Base-by-base conservation (phyloP, 2,888 invertebrate genomes). In the Cataglyphis albicans region DNA sequence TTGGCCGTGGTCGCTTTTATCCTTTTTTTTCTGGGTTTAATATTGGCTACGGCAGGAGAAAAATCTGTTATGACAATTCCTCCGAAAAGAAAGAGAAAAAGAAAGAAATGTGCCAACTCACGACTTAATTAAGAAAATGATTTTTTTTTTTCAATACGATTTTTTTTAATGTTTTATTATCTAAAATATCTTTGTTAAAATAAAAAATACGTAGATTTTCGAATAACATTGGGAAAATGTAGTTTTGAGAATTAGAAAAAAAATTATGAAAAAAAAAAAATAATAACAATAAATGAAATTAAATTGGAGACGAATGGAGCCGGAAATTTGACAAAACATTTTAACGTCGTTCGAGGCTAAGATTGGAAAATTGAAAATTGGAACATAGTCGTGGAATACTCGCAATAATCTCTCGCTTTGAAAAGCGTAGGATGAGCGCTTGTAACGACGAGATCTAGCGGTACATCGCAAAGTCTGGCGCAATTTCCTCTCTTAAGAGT, bases 331-430 rank as follows among this genome's bases (percentile, higher is more conserved):
- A 52, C 10, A 29, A 75, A 81, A 87, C 83, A 82, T 88, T 88
- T 82, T 81, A 35, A 38, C 65, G 25, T 67, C 18, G 57, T 75
- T 65, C 65, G 38, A 68, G 57, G 65, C 12, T 65, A 67, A 63
- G 78, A 86, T 82, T 83, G 75, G 29, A 29, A 29, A 29, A 29
- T 29, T 88, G 88, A 81, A 83, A 90, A 85, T 68, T 75, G 65
- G 83, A 65, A 72, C 85, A 73, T 72, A 82, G 84, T 88, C 84
- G 83, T 75, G 86, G 85, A 85, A 84, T 81, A 70, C 65, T 74
- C 85, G 70, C 78, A 72, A 87, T 88, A 89, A 87, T 89, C 83
- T 81, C 81, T 84, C 80, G 83, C 72, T 85, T 86, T 82, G 88
- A 84, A 84, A 85, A 89, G 57, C 86, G 78, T 84, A 75, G 83